Conservation (phyloP, 1,140 invertebrate species). For the Zaprionus ghesquierei region DNA sequence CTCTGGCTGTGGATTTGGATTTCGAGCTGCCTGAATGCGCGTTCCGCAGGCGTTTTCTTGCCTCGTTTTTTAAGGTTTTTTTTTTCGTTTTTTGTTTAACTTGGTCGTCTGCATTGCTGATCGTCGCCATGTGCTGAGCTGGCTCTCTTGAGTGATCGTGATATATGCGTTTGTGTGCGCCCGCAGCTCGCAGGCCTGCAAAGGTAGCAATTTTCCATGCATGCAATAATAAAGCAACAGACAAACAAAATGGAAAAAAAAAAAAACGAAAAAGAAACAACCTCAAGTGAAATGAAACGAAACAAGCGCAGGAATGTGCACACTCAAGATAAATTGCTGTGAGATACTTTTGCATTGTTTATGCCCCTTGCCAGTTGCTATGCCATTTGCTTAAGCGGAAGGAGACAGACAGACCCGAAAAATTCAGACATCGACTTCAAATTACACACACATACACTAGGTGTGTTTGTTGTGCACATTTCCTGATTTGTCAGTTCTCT, state of each 20-base stretch:
- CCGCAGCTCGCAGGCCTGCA: slow-evolving; percentile 51
- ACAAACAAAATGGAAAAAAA: slow-evolving; percentile 9
- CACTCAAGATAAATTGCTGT: slow-evolving; percentile 67
- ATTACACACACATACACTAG: slow-evolving; percentile 1
- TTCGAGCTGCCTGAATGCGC: slow-evolving; percentile 68
- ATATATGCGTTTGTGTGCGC: slow-evolving; percentile 58
- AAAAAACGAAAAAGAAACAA: slow-evolving; percentile 1
- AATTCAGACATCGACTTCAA: slow-evolving; percentile 16
- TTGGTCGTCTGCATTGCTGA: slow-evolving; percentile 60
- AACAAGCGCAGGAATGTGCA: slow-evolving; percentile 72
- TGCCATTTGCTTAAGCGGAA: slow-evolving; percentile 32
- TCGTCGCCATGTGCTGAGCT: slow-evolving; percentile 73
- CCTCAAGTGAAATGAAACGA: slow-evolving; percentile 68
- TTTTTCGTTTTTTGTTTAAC: slow-evolving; percentile 30
- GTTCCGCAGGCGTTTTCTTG: slow-evolving; percentile 57
- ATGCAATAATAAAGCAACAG: slow-evolving; percentile 56
- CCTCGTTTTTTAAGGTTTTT: slow-evolving; percentile 27
- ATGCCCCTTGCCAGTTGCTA: slow-evolving; percentile 24
- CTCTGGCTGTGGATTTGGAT: slow-evolving; percentile 59
- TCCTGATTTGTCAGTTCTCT: slow-evolving; percentile 19
- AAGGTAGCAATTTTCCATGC: slow-evolving; percentile 81
- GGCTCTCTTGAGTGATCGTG: slow-evolving; percentile 72
- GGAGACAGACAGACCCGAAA: slow-evolving; percentile 29
- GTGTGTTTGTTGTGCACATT: slow-evolving; percentile 3
- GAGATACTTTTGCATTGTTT: slow-evolving; percentile 57